Evolutionary conservation across 2,797 vertebrate species (phyloP), one percentile per base, ranked within the genome.

Genomic region (Staurois parvus): DNA sequence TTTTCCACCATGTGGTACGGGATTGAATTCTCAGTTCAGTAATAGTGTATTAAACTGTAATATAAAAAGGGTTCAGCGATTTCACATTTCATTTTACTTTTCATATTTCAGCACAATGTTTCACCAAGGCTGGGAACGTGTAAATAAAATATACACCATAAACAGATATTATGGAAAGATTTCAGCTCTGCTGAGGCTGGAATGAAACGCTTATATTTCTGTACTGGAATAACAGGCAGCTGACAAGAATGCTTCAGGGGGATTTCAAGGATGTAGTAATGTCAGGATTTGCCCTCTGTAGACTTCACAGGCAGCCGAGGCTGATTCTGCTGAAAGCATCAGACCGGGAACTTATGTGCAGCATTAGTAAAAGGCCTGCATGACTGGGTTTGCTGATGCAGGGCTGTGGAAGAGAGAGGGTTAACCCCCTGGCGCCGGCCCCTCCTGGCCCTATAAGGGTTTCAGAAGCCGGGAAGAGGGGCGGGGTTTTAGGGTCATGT

Each of bases 21-120:
- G 78, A 84, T 79, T 66, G 68, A 84, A 84, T 79, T 79, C 62
- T 84, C 76, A 79, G 42, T 79, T 84, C 42, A 13, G 72, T 83
- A 75, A 75, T 67, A 67, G 72, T 48, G 72, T 68, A 75, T 75
- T 75, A 83, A 83, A 83, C 59, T 34, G 72, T 68, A 52, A 83
- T 76, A 59, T 81, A 75, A 83, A 83, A 67, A 83, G 72, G 29
- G 28, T 68, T 67, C 72, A 17, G 81, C 72, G 29, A 68, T 83
- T 83, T 83, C 81, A 83, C 59, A 72, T 81, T 72, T 72, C 48
- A 81, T 75, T 74, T 83, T 73, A 81, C 30, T 68, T 83, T 83
- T 83, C 81, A 83, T 83, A 75, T 75, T 83, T 81, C 79, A 72
- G 68, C 68, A 72, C 68, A 81, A 81, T 74, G 68, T 81, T 72